Evolutionary conservation across 2,113 vertebrate species (phyloP).

Genomic region (Eretmochelys imbricata): DNA sequence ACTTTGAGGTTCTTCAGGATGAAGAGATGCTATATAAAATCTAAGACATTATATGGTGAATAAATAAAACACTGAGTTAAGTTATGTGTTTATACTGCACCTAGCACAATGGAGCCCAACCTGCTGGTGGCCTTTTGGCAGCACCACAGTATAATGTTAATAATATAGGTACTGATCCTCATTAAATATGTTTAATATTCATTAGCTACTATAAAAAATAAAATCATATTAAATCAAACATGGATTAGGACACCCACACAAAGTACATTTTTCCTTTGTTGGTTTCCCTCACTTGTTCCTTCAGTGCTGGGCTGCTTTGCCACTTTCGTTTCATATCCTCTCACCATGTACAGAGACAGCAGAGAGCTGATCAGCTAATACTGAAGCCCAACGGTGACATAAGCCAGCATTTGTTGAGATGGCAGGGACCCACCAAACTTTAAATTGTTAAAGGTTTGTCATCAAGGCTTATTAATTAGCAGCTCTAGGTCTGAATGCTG

Average conservation of each 20-base stretch:
- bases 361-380: background rate
- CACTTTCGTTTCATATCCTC: constrained; percentile 1
- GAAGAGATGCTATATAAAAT: background rate
- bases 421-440: background rate
- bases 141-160: constrained; percentile 2
- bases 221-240: background rate
- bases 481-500: background rate
- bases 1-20: constrained; percentile 9
- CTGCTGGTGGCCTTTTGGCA: background rate
- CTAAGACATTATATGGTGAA: constrained; percentile 21
- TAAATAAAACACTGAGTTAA: constrained; percentile 55
- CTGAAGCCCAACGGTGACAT: background rate
- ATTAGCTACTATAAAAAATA: constrained; percentile 7
- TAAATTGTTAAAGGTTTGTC: background rate
- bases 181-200: constrained; percentile 17
- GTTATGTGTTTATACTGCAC: constrained; percentile 49
- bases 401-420: background rate
- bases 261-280: background rate
- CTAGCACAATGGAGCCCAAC: background rate
- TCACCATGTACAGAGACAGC: constrained; percentile 12
- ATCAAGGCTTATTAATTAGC: background rate
- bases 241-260: background rate
- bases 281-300: background rate
- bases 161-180: constrained; percentile 26
- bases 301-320: constrained; percentile 26